Evolutionary conservation across 2,113 vertebrate genomes (phyloP), one percentile per base, ranked within the genome.

Genomic region (Henicopernis longicauda): DNA sequence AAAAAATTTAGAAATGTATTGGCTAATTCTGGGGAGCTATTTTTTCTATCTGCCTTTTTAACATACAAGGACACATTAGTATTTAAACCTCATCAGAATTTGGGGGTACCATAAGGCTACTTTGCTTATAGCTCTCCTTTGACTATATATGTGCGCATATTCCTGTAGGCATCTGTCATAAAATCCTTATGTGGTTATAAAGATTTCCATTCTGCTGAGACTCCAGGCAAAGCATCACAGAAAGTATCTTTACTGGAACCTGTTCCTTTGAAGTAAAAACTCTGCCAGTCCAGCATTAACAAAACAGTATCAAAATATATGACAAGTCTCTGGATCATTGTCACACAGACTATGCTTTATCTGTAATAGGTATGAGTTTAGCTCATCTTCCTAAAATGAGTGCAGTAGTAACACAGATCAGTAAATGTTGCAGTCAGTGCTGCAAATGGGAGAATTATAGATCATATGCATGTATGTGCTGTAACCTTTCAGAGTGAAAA

Each of bases 401-500:
- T n/a, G 45, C 62, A 18, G 70, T 38, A 65, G 70, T 91, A 91
- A 73, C 79, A 82, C 50, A 70, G 74, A 86, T 90, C 82, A 77
- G 91, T 93, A 91, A 88, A 88, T 83, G 78, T 26, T 95, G 81
- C 65, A 92, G 86, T 62, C 74, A 54, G 40, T 69, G 73, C 93
- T 92, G 86, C 73, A 94, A 91, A 95, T 95, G 94, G 83, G 52
- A 95, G 93, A 90, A 91, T 93, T 96, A 95, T 67, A 57, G 71
- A 49, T 95, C 3, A 1, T 77, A 38, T 73, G 70, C 87, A 88
- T 93, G 86, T 87, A 72, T 42, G 42, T 89, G 84, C 82, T 85
- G 84, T 95, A 96, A 85, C 82, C 91, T 97, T 96, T 93, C 82
- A 80, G 93, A 85, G 78, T 27, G 19, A 87, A 93, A 87, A 94